A percentile compares a stretch with the other conserved stretches of the same genome.
Evolutionary conservation across 2,888 invertebrate genomes (phyloP).

Genomic region (Cordilura impudica): DNA sequence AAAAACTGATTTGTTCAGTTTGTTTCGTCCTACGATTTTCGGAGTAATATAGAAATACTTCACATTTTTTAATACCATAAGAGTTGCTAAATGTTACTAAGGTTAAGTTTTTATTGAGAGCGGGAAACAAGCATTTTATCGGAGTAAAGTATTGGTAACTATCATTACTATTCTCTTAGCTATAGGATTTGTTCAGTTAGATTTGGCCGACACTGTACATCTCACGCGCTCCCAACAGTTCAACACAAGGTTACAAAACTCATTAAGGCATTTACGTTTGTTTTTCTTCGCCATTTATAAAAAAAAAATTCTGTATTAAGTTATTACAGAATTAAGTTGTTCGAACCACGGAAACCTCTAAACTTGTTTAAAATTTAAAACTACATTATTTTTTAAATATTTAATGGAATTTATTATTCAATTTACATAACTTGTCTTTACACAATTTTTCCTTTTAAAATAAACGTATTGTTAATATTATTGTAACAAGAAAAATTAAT

Average conservation of each 20-base stretch:
- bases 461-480: constrained; percentile 20
- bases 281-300: neutral
- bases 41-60: too few relatives aligned
- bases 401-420: constrained; percentile 59
- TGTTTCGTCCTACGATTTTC: too few relatives aligned
- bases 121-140: too few relatives aligned
- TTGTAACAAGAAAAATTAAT: neutral
- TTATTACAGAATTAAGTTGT: constrained; percentile 25
- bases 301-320: constrained; percentile 9
- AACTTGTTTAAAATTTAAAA: constrained; percentile 58
- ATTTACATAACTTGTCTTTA: constrained; percentile 45
- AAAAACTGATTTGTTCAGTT: too few relatives aligned
- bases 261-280: constrained; percentile 8
- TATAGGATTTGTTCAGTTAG: too few relatives aligned
- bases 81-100: too few relatives aligned
- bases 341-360: constrained; percentile 47
- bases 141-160: too few relatives aligned
- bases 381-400: constrained; percentile 50
- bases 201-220: too few relatives aligned
- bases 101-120: too few relatives aligned
- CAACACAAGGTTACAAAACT: constrained; percentile 13
- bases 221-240: neutral
- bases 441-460: neutral
- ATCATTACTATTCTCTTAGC: too few relatives aligned
- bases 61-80: too few relatives aligned